These are phyloP conservation scores for Manis crassicaudata DNA, from an alignment of 2,797 vertebrate species.

Conservation along the genomic window DNA sequence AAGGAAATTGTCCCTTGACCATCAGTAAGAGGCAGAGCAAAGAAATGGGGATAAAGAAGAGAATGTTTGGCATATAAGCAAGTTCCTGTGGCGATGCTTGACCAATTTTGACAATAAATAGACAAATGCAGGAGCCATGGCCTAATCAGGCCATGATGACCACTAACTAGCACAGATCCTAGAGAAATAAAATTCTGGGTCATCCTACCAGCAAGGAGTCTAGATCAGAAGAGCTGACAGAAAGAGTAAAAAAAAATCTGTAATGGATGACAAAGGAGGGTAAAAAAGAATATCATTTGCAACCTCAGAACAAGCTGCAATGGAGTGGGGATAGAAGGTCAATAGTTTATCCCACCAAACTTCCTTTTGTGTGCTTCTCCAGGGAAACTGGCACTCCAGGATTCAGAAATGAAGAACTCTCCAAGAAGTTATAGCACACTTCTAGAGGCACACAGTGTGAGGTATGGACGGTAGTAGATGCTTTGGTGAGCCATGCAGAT, in stretches of 20 bases:
- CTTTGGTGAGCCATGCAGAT: background rate
- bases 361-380: background rate
- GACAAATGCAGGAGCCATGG: background rate
- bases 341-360: background rate
- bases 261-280: background rate
- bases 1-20: background rate
- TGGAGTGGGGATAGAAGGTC: fast-evolving
- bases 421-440: background rate
- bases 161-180: background rate
- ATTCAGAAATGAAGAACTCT: background rate
- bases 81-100: background rate
- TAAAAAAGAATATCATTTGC: background rate
- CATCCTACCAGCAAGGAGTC: background rate
- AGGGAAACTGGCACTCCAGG: background rate
- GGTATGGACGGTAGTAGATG: background rate
- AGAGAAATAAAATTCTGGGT: background rate
- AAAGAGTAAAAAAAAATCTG: background rate
- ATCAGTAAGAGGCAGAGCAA: background rate
- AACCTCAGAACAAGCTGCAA: background rate
- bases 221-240: background rate
- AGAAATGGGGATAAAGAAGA: background rate
- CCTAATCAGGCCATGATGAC: background rate
- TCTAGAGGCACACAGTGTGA: background rate
- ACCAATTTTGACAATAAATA: background rate
- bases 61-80: background rate